A percentile compares a stretch with the other conserved stretches of the same genome.
phyloP scores from a whole-genome alignment of 2,113 vertebrate species.

The Centropus unirufus region DNA sequence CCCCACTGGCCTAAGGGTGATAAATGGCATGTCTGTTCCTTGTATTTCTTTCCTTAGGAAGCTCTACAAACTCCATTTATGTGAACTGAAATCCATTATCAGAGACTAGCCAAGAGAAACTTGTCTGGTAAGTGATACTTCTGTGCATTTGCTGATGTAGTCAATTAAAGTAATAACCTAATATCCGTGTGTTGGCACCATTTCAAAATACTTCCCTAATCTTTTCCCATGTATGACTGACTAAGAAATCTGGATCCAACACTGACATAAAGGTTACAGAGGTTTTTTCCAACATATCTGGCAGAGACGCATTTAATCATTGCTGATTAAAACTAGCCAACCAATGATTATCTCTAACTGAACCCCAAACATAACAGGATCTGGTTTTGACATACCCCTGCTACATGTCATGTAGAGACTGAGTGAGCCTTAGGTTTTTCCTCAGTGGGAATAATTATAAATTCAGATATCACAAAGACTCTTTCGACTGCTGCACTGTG shows the following conservation, averaged over 20 bases:
- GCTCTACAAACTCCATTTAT: conserved; percentile 30
- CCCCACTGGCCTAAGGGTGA: conserved; percentile 43
- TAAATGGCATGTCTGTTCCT: conserved; percentile 54
- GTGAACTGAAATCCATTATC: conserved; percentile 27
- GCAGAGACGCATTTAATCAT: background rate
- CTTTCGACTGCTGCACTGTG: background rate
- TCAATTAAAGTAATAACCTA: conserved; percentile 55
- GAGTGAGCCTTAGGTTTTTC: background rate
- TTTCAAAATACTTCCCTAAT: conserved; percentile 8
- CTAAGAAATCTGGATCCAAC: background rate
- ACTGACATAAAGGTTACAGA: background rate
- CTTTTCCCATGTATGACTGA: conserved; percentile 7
- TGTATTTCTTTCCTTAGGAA: conserved; percentile 50
- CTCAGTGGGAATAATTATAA: background rate
- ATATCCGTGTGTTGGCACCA: background rate
- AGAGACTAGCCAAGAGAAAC: conserved; percentile 18
- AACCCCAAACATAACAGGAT: background rate
- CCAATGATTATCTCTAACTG: background rate
- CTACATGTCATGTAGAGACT: background rate
- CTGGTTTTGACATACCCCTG: background rate
- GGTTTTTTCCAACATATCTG: conserved; percentile 15
- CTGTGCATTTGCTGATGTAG: conserved; percentile 31
- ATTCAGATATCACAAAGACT: background rate
- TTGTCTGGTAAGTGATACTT: conserved; percentile 38
- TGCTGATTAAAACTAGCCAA: background rate